A percentile compares a stretch with the other conserved stretches of the same genome.
Evolutionary conservation across 2,113 vertebrate genomes (phyloP).

Genomic region (Progne subis): DNA sequence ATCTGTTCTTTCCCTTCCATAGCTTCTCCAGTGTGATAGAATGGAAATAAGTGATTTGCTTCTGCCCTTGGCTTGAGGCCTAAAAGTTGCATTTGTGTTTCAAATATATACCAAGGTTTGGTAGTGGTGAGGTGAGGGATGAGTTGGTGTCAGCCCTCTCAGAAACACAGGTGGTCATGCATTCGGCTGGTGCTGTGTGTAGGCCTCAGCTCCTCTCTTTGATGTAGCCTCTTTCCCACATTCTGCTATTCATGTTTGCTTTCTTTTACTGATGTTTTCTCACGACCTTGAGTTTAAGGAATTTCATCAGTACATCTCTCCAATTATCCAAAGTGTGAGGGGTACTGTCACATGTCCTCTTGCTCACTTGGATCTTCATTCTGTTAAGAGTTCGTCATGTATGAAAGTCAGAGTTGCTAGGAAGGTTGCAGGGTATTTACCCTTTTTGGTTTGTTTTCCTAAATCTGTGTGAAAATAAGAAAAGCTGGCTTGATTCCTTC

Average conservation of each 20-base stretch:
- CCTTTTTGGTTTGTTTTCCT: slow-evolving; percentile 52
- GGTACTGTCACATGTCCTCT: slow-evolving; percentile 1
- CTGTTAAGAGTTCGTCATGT: not conserved
- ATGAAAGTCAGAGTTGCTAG: slow-evolving; percentile 9
- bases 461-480: slow-evolving; percentile 63
- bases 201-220: not conserved
- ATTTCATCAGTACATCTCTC: slow-evolving; percentile 5
- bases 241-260: not conserved
- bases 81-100: not conserved
- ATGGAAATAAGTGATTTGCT: not conserved
- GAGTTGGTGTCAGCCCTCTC: not conserved
- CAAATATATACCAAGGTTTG: not conserved
- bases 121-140: not conserved
- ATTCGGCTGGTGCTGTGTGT: not conserved
- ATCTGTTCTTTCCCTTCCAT: not conserved
- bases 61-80: not conserved
- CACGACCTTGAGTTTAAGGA: slow-evolving; percentile 2
- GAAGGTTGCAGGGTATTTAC: slow-evolving; percentile 19
- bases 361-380: not conserved
- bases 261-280: slow-evolving; percentile 31
- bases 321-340: not conserved
- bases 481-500: slow-evolving; percentile 52
- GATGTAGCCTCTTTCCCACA: slow-evolving; percentile 15
- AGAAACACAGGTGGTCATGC: not conserved
- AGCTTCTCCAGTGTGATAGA: not conserved